A percentile compares a stretch with the other conserved stretches of the same genome.
phyloP scores from a whole-genome alignment of 1,140 invertebrate species.

The Papilio helenus region DNA sequence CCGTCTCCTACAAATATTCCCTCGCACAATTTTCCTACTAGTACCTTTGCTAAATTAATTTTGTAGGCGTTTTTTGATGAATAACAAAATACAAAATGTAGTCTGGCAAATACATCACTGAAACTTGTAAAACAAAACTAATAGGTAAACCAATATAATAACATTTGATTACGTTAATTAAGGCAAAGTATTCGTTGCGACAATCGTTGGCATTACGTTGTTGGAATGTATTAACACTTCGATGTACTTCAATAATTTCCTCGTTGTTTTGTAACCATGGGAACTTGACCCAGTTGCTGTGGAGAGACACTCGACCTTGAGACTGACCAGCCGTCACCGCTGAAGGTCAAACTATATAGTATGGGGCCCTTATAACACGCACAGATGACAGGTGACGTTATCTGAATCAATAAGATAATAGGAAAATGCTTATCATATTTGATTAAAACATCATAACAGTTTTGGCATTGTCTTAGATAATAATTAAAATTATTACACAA shows the following conservation, averaged over 20 bases:
- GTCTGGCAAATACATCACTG: neutral
- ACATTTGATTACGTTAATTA: neutral
- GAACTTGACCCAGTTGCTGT: slow-evolving; percentile 30
- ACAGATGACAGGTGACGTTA: slow-evolving; percentile 18
- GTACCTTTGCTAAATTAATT: neutral
- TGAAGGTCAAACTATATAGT: slow-evolving; percentile 24
- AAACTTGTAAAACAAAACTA: neutral
- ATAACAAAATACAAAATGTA: neutral
- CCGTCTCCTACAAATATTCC: no score
- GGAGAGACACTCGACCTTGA: slow-evolving; percentile 23
- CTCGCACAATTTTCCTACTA: neutral
- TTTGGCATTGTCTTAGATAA: neutral
- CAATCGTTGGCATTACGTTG: neutral
- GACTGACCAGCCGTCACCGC: slow-evolving; percentile 16
- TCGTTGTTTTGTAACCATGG: neutral
- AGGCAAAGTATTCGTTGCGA: neutral
- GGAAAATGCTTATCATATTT: neutral
- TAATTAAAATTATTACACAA: neutral
- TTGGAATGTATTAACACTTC: neutral
- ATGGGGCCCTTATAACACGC: slow-evolving; percentile 21
- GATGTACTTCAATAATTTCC: slow-evolving; percentile 11
- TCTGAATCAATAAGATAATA: slow-evolving; percentile 15
- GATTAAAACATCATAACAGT: neutral
- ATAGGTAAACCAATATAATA: neutral
- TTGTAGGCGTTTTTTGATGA: neutral